A percentile compares a stretch with the other conserved stretches of the same genome.
phyloP scores from a whole-genome alignment of 2,888 invertebrate genomes.

The Branchellion lobata region DNA sequence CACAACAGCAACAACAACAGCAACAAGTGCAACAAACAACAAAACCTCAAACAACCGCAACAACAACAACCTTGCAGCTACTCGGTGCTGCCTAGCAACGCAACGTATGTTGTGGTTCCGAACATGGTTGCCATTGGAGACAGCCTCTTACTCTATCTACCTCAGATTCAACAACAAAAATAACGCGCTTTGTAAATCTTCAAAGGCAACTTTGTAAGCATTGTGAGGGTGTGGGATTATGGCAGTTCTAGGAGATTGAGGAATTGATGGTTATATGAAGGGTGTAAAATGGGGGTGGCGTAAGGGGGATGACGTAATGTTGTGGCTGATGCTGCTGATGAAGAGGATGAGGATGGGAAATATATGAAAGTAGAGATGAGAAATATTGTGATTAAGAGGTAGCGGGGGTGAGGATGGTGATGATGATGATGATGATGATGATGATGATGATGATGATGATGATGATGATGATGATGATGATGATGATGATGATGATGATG shows the following conservation, averaged over 20 bases:
- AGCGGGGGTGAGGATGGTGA: not conserved
- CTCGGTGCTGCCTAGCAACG: not conserved
- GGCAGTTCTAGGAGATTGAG: too few relatives aligned
- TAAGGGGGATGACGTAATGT: not conserved
- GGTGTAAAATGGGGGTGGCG: not conserved
- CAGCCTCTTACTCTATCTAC: conserved; percentile 27
- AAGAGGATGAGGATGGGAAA: not conserved
- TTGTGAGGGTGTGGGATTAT: not conserved
- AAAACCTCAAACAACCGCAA: conserved; percentile 8
- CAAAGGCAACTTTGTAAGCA: not conserved
- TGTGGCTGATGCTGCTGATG: not conserved
- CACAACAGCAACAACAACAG: conserved; percentile 12
- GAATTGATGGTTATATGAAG: too few relatives aligned
- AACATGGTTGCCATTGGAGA: conserved; percentile 13
- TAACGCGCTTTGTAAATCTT: not conserved
- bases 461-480: not conserved
- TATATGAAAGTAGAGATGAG: not conserved
- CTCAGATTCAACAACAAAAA: conserved; percentile 5
- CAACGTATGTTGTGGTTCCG: conserved; percentile 7
- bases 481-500: not conserved
- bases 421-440: conserved; percentile 8
- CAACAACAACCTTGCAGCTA: not conserved
- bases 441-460: conserved; percentile 1
- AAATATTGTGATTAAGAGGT: not conserved
- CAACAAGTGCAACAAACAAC: not conserved